Percentiles rank a stretch among this genome's conserved stretches.
Conservation (phyloP, 2,888 invertebrate species). For the Blastobasis lacticolella region DNA sequence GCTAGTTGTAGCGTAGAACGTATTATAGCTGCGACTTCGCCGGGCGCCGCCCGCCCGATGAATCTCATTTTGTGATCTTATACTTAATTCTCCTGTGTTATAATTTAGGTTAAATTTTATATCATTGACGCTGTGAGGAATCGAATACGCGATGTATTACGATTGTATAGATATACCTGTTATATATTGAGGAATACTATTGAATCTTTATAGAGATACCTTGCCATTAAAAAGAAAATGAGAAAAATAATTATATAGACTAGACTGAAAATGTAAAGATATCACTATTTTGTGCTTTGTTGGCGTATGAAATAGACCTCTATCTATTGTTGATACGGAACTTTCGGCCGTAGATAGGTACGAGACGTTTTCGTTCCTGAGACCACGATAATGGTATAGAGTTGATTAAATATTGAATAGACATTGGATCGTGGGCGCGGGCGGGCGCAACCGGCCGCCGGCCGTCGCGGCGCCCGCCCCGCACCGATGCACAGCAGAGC, state of each 20-base stretch:
- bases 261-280: constrained; percentile 73
- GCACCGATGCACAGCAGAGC: constrained; percentile 59
- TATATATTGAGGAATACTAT: constrained; percentile 69
- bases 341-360: constrained; percentile 36
- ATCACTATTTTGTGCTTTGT: constrained; percentile 74
- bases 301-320: constrained; percentile 65
- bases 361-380: constrained; percentile 37
- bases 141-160: constrained; percentile 65
- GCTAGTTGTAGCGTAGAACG: constrained; percentile 69
- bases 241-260: constrained; percentile 70
- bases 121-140: constrained; percentile 73
- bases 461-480: constrained; percentile 17
- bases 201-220: constrained; percentile 73
- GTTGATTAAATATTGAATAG: constrained; percentile 50
- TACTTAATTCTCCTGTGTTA: constrained; percentile 75
- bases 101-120: constrained; percentile 75
- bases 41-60: constrained; percentile 66
- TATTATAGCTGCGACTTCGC: constrained; percentile 70
- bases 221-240: constrained; percentile 57
- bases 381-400: constrained; percentile 49
- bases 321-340: constrained; percentile 62
- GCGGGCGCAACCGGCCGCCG: constrained; percentile 17
- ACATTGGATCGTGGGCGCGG: constrained; percentile 39
- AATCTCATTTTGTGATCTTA: constrained; percentile 76
- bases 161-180: constrained; percentile 70